Percentiles rank a stretch among this genome's conserved stretches.
These are phyloP conservation scores for Dascillus cervinus DNA, from an alignment of 2,888 invertebrate species.

Conservation along the genomic window DNA sequence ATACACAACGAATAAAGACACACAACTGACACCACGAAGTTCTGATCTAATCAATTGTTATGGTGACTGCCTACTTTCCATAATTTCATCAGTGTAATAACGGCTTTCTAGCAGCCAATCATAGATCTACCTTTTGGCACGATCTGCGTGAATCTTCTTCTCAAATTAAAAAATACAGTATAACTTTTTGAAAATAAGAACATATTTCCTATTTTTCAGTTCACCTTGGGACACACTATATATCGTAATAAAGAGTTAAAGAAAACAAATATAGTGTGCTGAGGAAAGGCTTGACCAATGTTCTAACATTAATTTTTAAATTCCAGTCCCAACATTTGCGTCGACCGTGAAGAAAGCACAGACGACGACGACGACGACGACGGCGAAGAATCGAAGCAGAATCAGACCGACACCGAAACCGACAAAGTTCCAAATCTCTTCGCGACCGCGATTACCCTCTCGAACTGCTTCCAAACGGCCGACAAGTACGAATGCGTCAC, in stretches of 20 bases:
- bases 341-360: constrained; percentile 49
- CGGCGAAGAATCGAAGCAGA: constrained; percentile 30
- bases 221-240: too few species aligned
- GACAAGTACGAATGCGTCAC: constrained; percentile 49
- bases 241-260: not conserved
- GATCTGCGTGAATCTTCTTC: too few species aligned
- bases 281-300: not conserved
- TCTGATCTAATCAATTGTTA: too few species aligned
- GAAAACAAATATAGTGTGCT: not conserved
- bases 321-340: constrained; percentile 55
- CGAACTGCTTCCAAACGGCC: constrained; percentile 43
- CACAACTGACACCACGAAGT: too few species aligned
- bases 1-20: too few species aligned
- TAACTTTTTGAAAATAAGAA: too few species aligned
- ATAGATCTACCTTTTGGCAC: too few species aligned
- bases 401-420: constrained; percentile 23
- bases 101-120: too few species aligned
- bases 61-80: too few species aligned
- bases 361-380: constrained; percentile 40
- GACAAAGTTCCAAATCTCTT: constrained; percentile 34
- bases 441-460: constrained; percentile 42
- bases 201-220: too few species aligned
- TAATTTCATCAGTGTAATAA: too few species aligned
- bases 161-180: too few species aligned
- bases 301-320: constrained; percentile 10